phyloP scores from a whole-genome alignment of 2,113 vertebrate genomes.

The Galeopterus variegatus region DNA sequence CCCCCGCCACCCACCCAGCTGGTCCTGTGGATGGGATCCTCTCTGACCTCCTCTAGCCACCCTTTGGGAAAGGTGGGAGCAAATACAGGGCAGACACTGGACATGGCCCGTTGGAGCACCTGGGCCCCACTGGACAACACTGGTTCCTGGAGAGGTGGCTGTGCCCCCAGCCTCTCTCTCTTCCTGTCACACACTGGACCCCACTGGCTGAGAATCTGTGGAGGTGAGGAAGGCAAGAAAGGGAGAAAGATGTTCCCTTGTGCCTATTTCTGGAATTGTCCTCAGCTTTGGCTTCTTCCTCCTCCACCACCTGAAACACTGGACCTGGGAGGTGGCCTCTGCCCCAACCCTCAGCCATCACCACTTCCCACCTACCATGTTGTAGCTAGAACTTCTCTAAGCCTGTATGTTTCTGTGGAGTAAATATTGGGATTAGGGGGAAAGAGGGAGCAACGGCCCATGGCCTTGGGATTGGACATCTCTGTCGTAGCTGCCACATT shows the following conservation, averaged over 20 bases:
- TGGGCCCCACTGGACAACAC: slow-evolving; percentile 75
- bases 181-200: slow-evolving; percentile 83
- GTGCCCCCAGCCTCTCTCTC: slow-evolving; percentile 50
- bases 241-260: neutral
- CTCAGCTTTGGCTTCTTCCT: slow-evolving; percentile 52
- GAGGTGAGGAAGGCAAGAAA: slow-evolving; percentile 30
- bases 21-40: slow-evolving; percentile 74
- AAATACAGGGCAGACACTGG: slow-evolving; percentile 78
- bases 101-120: slow-evolving; percentile 29
- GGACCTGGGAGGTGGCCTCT: slow-evolving; percentile 66
- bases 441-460: slow-evolving; percentile 41
- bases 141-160: slow-evolving; percentile 72
- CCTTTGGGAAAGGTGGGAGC: neutral
- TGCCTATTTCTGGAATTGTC: slow-evolving; percentile 1
- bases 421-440: slow-evolving; percentile 70
- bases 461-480: slow-evolving; percentile 67
- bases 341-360: neutral
- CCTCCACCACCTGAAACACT: slow-evolving; percentile 72
- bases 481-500: slow-evolving; percentile 76
- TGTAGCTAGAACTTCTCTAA: slow-evolving; percentile 73
- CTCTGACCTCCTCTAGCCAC: slow-evolving; percentile 31
- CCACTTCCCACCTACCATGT: neutral
- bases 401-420: slow-evolving; percentile 75
- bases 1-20: slow-evolving; percentile 54
- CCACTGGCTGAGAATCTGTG: slow-evolving; percentile 61